These are phyloP conservation scores for Phyllopteryx taeniolatus DNA, from an alignment of 2,113 vertebrate genomes.

Conservation along the genomic window DNA sequence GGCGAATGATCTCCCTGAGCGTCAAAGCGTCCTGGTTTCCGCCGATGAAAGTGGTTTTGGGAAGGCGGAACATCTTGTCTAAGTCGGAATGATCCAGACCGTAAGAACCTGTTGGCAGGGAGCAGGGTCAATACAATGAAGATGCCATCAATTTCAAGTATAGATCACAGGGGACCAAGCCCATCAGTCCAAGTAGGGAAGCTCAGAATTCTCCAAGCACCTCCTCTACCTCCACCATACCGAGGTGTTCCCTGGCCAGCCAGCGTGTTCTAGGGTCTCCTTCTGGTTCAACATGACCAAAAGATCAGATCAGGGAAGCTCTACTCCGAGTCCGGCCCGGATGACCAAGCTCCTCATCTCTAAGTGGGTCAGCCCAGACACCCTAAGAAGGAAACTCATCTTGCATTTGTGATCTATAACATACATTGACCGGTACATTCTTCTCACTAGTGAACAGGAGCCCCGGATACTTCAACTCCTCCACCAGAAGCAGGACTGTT, in stretches of 20 bases:
- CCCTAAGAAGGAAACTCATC: too few species aligned
- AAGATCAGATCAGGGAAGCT: too few species aligned
- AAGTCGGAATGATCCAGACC: constrained; percentile 86
- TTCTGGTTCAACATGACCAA: background rate
- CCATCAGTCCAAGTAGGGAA: constrained; percentile 1
- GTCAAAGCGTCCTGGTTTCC: constrained; percentile 82
- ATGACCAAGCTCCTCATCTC: too few species aligned
- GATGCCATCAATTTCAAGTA: background rate
- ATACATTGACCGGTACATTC: too few species aligned
- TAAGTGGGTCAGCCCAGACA: too few species aligned
- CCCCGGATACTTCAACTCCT: too few species aligned
- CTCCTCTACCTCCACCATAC: background rate
- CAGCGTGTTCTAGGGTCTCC: background rate
- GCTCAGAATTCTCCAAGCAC: background rate
- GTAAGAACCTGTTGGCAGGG: constrained; percentile 79
- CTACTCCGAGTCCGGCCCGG: too few species aligned
- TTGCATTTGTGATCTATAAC: too few species aligned
- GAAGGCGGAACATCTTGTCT: constrained; percentile 90
- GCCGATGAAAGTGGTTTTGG: constrained; percentile 92
- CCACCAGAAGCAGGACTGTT: too few species aligned
- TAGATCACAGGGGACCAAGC: background rate
- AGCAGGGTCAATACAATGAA: background rate
- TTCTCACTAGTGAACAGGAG: too few species aligned
- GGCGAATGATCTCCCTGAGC: constrained; percentile 86
- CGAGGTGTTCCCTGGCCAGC: background rate